A percentile compares a stretch with the other conserved stretches of the same genome.
Evolutionary conservation across 2,113 vertebrate genomes (phyloP).

Genomic region (Takifugu bimaculatus): DNA sequence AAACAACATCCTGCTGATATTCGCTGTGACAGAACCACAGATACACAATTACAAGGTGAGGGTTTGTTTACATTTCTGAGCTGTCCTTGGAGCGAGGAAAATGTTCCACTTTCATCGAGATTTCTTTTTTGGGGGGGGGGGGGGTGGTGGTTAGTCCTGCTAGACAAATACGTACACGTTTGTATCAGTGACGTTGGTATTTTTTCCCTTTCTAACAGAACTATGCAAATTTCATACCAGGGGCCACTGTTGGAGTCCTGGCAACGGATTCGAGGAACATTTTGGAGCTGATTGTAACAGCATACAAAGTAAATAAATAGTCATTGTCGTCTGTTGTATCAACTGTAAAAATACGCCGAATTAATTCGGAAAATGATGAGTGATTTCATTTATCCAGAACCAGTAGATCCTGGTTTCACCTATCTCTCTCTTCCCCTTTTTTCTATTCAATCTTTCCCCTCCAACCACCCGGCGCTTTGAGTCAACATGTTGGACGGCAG

Average conservation of each 20-base stretch:
- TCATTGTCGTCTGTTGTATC: background rate
- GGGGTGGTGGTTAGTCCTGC: too few relatives aligned
- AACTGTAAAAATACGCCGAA: background rate
- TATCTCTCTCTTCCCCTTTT: constrained; percentile 33
- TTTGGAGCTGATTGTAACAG: constrained; percentile 88
- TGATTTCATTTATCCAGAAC: constrained; percentile 2
- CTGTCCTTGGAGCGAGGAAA: constrained; percentile 48
- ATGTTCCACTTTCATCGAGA: constrained; percentile 6
- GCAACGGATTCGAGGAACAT: constrained; percentile 88
- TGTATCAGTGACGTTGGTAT: constrained; percentile 16
- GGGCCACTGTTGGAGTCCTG: constrained; percentile 88
- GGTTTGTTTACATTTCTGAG: constrained; percentile 12
- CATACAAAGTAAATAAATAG: constrained; percentile 85
- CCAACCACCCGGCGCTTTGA: constrained; percentile 22
- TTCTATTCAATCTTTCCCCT: constrained; percentile 16
- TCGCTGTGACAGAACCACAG: constrained; percentile 88
- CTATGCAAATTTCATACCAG: constrained; percentile 93
- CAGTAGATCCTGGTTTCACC: background rate
- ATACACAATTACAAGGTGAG: constrained; percentile 87
- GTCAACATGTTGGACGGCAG: constrained; percentile 47
- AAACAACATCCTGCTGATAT: constrained; percentile 93
- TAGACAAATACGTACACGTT: constrained; percentile 12
- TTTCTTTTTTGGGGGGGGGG: constrained; percentile 9
- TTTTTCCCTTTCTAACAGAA: constrained; percentile 75
- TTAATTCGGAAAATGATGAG: background rate